Base-by-base conservation (phyloP, 2,888 invertebrate species). In the Pocota personata region DNA sequence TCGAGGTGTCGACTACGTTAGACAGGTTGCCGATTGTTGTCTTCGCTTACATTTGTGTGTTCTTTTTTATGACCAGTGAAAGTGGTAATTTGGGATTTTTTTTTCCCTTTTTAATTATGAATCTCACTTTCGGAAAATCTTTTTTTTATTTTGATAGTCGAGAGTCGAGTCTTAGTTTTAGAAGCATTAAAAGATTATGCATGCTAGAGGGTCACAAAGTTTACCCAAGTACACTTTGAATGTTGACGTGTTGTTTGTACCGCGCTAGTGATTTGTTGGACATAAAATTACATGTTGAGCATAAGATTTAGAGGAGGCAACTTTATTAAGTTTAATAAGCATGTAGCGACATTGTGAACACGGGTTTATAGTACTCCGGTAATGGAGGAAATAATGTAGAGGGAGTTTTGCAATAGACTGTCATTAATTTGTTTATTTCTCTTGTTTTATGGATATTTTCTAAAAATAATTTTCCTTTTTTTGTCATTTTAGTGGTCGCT, bases 401-500 rank as follows among this genome's bases (percentile, higher is more conserved):
- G 50, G 72, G 66, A 40, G 57, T 50, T 66, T 64, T 43, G 57
- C 35, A 48, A 77, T 60, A 48, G 46, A 58, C n/a, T 58, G 2
- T 50, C 12, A 55, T 71, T 5, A 7, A 7, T 40, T 52, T n/a
- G n/a, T 48, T 27, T 62, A 40, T 27, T 60, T 60, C 10, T 50
- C 21, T 52, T 40, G 16, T 43, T 16, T 21, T 35, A 16, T 62
- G 16, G 1, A 12, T 35, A 37, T 10, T 43, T 21, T 52, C n/a
- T 37, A 14, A 2, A 30, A 46, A 50, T 24, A 24, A 5, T 57
- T 1, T 16, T 35, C 30, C 10, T 43, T 76, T 55, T 73, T 48
- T 50, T 71, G 79, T 4, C 55, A n/a, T 37, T 90, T 52, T 76
- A 91, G 91, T 91, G 91, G 91, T 91, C 91, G 72, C 88, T 90